Base-by-base conservation (phyloP, 2,888 invertebrate species). In the Trilocha varians region DNA sequence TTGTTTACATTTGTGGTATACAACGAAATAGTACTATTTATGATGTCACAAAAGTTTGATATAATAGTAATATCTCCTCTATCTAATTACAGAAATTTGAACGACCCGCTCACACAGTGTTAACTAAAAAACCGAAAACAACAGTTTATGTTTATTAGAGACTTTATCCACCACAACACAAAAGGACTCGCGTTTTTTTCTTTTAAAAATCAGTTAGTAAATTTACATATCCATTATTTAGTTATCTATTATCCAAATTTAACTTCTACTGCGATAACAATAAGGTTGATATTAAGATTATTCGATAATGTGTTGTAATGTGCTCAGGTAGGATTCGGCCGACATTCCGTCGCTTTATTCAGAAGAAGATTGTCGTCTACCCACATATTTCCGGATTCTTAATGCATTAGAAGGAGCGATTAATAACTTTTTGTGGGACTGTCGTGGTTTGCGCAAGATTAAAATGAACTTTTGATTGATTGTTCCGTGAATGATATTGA, bases 331-430 rank as follows among this genome's bases (percentile, higher is more conserved):
- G 65, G 58, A 63, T 62, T 57, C 59, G 60, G 53, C 56, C 63
- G 70, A 69, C 78, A 82, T 82, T 79, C 80, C 70, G 58, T 49
- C 46, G 66, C 69, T 78, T 79, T 80, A 79, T 79, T 70, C 64
- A 57, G 53, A 44, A 47, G 54, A 59, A 55, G 58, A 55, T 55
- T 56, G 61, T 62, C 59, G 53, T 55, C 62, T 56, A 52, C 82
- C 82, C 71, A 82, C 82, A 56, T 75, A 67, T 66, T 76, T 82
- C 82, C 83, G 82, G 82, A 66, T 65, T 60, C 60, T 59, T 18
- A 18, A 18, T 18, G 18, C 18, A 18, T 18, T 8, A n/a, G n/a
- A 18, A 8, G 8, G 18, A 18, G 18, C 5, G 36, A 15, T 36
- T 36, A 15, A 13, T 36, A 36, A 36, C 36, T 15, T 11, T 36